Base-by-base conservation (phyloP, 2,797 vertebrate species). In the Typhlichthys subterraneus region DNA sequence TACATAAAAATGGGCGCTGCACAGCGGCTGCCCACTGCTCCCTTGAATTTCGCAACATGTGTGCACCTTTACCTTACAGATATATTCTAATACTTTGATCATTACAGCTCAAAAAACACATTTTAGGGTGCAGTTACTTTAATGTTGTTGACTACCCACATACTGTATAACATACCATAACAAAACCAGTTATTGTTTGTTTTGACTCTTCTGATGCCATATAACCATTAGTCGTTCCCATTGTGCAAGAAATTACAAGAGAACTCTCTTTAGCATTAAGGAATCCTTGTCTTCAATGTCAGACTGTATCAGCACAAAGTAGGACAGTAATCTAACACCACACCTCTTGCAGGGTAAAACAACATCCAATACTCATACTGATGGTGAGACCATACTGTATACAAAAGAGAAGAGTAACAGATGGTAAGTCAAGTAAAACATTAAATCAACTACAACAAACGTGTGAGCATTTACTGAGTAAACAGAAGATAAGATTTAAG, bases 321-420 rank as follows among this genome's bases (percentile, higher is more conserved):
- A 68, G 73, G 66, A 57, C 17, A 66, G 89, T 85, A 91, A 92
- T 73, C 47, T 1, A 81, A 91, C 74, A 87, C 90, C 81, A 53
- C 55, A 2, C 1, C 63, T 76, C 66, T 70, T 45, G 52, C 57
- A 59, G 75, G 81, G 69, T 52, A 68, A 63, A 72, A 56, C 61
- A 76, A 81, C 75, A 91, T 80, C 72, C 60, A 81, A 89, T 76
- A 82, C 72, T 53, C 38, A 1, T 59, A 29, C 11, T 47, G 47
- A 53, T 11, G n/a, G 2, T 65, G 65, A 23, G 45, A 15, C 66
- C 49, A 53, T 59, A 53, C 23, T 29, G 3, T 29, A 29, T 29
- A 29, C 23, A 45, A 1, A 23, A 65, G 52, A 49, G 55, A 17
- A 66, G 31, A 57, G 9, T 51, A 3, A 49, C 31, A 5, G 17